phyloP scores from a whole-genome alignment of 2,113 vertebrate genomes.

The Zapornia atra region DNA sequence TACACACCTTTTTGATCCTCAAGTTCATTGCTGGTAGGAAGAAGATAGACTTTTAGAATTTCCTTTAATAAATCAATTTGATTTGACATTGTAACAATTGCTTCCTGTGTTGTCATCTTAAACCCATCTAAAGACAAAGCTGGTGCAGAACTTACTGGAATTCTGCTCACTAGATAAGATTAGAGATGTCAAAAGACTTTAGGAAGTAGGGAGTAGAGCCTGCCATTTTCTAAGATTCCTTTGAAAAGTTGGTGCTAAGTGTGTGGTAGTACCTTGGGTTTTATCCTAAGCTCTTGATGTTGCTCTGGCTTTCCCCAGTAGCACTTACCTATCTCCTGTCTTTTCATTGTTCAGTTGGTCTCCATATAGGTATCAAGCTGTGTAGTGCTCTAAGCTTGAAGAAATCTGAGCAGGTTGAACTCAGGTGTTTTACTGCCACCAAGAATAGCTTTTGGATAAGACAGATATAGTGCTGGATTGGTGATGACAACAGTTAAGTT shows the following conservation, averaged over 20 bases:
- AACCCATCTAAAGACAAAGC: not conserved
- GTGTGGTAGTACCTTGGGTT: fast-evolving
- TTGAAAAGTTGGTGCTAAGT: not conserved
- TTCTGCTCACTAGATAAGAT: not conserved
- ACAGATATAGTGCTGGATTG: not conserved
- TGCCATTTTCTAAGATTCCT: not conserved
- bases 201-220: not conserved
- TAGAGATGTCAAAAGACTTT: not conserved
- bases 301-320: not conserved
- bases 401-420: not conserved
- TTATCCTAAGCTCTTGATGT: not conserved
- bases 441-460: not conserved
- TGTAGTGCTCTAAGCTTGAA: not conserved
- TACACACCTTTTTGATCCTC: not conserved
- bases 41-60: not conserved
- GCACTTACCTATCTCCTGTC: not conserved
- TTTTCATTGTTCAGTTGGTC: not conserved
- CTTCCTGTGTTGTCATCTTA: not conserved
- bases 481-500: not conserved
- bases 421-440: not conserved
- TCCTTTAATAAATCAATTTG: not conserved
- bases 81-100: not conserved
- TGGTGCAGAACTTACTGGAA: not conserved
- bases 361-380: not conserved
- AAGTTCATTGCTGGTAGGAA: not conserved